phyloP scores from a whole-genome alignment of 2,113 vertebrate species.

The Notothenia coriiceps region DNA sequence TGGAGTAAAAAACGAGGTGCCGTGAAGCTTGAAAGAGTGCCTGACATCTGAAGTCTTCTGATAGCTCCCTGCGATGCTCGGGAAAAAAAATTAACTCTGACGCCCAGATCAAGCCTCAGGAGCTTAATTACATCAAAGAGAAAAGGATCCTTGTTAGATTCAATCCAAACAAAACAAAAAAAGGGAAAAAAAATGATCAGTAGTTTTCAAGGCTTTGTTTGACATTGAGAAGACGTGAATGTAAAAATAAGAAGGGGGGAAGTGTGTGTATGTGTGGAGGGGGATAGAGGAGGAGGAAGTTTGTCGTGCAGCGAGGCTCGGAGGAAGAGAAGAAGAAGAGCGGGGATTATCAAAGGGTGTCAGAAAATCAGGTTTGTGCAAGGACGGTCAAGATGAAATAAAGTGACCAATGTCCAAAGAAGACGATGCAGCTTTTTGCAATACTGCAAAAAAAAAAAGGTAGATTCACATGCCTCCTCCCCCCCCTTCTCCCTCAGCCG shows the following conservation, averaged over 20 bases:
- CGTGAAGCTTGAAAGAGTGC: conserved; percentile 80
- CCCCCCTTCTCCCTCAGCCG: conserved; percentile 83
- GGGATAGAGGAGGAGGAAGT: conserved; percentile 46
- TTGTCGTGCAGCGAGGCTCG: conserved; percentile 48
- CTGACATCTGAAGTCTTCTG: conserved; percentile 82
- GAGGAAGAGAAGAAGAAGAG: conserved; percentile 47
- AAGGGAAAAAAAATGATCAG: conserved; percentile 62
- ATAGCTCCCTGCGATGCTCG: conserved; percentile 81
- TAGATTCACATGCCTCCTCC: conserved; percentile 83
- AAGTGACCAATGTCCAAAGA: conserved; percentile 77
- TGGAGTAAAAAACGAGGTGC: conserved; percentile 80
- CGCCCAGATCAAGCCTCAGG: conserved; percentile 87
- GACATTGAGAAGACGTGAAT: conserved; percentile 87
- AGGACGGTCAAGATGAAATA: conserved; percentile 89
- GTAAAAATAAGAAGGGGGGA: conserved; percentile 73
- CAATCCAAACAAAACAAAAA: conserved; percentile 86
- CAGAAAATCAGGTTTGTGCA: conserved; percentile 84
- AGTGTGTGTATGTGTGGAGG: conserved; percentile 8
- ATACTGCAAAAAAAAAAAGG: conserved; percentile 86
- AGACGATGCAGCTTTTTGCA: conserved; percentile 70
- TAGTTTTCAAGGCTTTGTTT: conserved; percentile 89
- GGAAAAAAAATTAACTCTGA: conserved; percentile 87
- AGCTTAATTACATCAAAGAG: conserved; percentile 95
- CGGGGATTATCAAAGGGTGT: conserved; percentile 82
- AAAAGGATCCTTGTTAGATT: conserved; percentile 90